Evolutionary conservation across 2,888 invertebrate species (phyloP), one percentile per base, ranked within the genome.

Genomic region (Mimas tiliae): DNA sequence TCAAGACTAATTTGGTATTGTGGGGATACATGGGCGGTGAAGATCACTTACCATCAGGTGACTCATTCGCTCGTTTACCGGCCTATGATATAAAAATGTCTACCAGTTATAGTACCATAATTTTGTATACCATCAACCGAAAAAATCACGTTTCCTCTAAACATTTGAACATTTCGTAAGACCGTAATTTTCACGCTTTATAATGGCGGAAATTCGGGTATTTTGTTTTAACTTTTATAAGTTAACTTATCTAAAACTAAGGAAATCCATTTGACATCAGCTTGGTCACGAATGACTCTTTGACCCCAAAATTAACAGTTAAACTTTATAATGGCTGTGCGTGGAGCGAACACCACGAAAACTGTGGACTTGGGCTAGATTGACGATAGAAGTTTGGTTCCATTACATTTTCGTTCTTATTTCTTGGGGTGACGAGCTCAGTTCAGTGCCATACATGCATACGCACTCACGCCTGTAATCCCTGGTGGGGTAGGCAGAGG

Each of bases 261-360:
- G 83, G 82, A 85, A 89, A 86, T 83, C 84, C 86, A 88, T 90
- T 87, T 74, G 83, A 79, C 87, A 81, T 88, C 85, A 85, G 86
- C 53, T 80, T 79, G 79, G 83, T 82, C 84, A 85, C 85, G 85
- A 88, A 89, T 80, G 79, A 82, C 82, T 76, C 79, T 86, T 83
- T 85, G 85, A 86, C 85, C 85, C 83, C 79, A 77, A 88, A 90
- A 89, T 90, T 90, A 88, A 85, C 83, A 81, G 85, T 86, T 87
- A 82, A 90, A 91, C 86, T 90, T 91, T 90, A 88, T 89, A 89
- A 90, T 88, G 87, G 85, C 78, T 77, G 58, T 58, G 58, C 58
- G 58, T 58, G 38, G 38, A 11, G 58, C 19, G 12, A 12, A 16
- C 42, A 21, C 11, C 38, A 21, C 58, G 19, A 21, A n/a, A 55